Base-by-base conservation (phyloP, 2,797 vertebrate species). In the Garrulus glandarius region DNA sequence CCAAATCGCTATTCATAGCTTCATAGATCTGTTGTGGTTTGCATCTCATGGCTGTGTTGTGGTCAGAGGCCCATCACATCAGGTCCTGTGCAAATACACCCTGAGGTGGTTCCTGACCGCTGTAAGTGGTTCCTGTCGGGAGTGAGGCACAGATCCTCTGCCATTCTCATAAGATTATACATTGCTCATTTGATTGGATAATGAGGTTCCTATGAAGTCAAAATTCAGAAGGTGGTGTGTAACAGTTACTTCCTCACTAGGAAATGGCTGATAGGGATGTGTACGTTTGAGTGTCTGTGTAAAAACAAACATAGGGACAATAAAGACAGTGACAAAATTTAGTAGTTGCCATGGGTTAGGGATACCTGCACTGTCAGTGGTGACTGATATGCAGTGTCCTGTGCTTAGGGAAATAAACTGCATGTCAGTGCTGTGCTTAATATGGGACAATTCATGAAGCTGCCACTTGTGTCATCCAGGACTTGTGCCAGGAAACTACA, bases 51-150 rank as follows among this genome's bases (percentile, higher is more conserved):
- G 43, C n/a, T 67, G 15, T 47, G 23, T 6, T 71, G 49, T 4
- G 15, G 39, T n/a, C 30, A 68, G 46, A 67, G 19, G 27, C 7
- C 14, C 17, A 47, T 39, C 4, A 10, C 2, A 2, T 27, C 68
- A 50, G 14, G 9, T 70, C 39, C 50, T 46, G 14, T 36, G 10
- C 26, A 71, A 71, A 74, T 15, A 63, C 13, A 37, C 7, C 8
- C 49, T 12, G 30, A 82, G 43, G 8, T 5, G 3, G 19, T 10
- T 82, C 50, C 82, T 69, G 34, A 37, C 23, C 52, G 18, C 56
- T 80, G 3, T 18, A 36, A 18, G 7, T 15, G 4, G 7, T 52
- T 92, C 13, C 21, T 0, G 1, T 3, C 0, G 0, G 9, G 36
- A 85, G 24, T 0, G 0, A 34, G 22, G 24, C 20, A 78, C 16